A percentile compares a stretch with the other conserved stretches of the same genome.
These are phyloP conservation scores for Nothobranchius kuhntae DNA, from an alignment of 2,113 vertebrate genomes.

Conservation along the genomic window DNA sequence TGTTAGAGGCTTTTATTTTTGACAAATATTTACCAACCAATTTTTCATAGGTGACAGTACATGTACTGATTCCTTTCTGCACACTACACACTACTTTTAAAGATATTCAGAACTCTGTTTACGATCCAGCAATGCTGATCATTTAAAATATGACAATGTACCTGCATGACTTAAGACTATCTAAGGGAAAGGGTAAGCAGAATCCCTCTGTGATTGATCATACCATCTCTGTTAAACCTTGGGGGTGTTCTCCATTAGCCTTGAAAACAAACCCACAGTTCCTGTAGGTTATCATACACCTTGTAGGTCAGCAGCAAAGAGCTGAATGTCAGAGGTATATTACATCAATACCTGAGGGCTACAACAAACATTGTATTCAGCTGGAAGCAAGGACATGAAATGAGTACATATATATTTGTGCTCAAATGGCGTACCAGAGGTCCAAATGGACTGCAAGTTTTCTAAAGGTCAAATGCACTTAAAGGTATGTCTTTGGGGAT, in stretches of 20 bases:
- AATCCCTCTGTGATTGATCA: constrained; percentile 41
- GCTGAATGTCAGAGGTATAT: constrained; percentile 44
- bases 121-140: background rate
- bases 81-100: too few relatives aligned
- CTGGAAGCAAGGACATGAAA: constrained; percentile 32
- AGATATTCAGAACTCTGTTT: too few relatives aligned
- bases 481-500: background rate
- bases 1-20: too few relatives aligned
- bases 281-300: constrained; percentile 58
- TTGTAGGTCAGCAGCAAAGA: constrained; percentile 54
- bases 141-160: background rate
- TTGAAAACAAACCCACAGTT: constrained; percentile 52
- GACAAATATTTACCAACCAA: too few relatives aligned
- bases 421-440: constrained; percentile 13
- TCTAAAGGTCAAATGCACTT: constrained; percentile 26
- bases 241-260: constrained; percentile 51
- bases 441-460: constrained; percentile 11
- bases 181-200: constrained; percentile 17
- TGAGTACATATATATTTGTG: constrained; percentile 10
- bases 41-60: too few relatives aligned
- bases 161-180: constrained; percentile 7
- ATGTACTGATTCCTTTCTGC: too few relatives aligned
- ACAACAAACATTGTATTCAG: constrained; percentile 42
- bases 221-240: constrained; percentile 34
- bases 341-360: constrained; percentile 30